phyloP scores from a whole-genome alignment of 2,113 vertebrate genomes.

The Lasiurus borealis region DNA sequence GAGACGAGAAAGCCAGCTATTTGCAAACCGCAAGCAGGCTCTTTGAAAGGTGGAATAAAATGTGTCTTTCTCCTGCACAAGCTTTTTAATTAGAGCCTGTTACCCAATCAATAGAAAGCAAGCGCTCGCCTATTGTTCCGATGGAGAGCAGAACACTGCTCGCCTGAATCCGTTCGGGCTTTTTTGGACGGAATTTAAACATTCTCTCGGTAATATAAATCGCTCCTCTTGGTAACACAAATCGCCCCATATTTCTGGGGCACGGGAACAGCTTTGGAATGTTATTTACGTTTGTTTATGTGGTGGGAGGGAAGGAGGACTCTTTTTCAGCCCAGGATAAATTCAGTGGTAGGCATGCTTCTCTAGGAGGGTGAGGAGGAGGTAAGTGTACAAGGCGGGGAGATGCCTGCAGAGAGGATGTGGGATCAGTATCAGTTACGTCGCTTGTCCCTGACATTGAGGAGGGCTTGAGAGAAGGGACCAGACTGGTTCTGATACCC shows the following conservation, averaged over 20 bases:
- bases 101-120: slow-evolving; percentile 28
- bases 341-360: not conserved
- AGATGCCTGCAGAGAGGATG: not conserved
- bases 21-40: not conserved
- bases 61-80: slow-evolving; percentile 12
- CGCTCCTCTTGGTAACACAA: not conserved
- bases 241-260: not conserved
- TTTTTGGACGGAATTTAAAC: not conserved
- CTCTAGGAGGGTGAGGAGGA: too few species aligned
- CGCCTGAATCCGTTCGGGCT: not conserved
- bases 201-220: slow-evolving; percentile 7
- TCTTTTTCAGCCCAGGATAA: not conserved
- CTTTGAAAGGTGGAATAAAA: slow-evolving; percentile 12
- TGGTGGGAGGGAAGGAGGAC: not conserved
- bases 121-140: not conserved
- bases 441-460: not conserved
- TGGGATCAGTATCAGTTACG: not conserved
- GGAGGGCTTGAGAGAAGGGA: not conserved
- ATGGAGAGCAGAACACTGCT: not conserved
- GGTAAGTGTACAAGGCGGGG: not conserved
- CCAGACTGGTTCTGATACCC: not conserved
- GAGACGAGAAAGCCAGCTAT: not conserved
- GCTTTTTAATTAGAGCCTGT: slow-evolving; percentile 27
- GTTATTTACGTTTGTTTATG: slow-evolving; percentile 26
- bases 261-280: not conserved